Conservation (phyloP, 2,797 vertebrate genomes). For the Numenius phaeopus region DNA sequence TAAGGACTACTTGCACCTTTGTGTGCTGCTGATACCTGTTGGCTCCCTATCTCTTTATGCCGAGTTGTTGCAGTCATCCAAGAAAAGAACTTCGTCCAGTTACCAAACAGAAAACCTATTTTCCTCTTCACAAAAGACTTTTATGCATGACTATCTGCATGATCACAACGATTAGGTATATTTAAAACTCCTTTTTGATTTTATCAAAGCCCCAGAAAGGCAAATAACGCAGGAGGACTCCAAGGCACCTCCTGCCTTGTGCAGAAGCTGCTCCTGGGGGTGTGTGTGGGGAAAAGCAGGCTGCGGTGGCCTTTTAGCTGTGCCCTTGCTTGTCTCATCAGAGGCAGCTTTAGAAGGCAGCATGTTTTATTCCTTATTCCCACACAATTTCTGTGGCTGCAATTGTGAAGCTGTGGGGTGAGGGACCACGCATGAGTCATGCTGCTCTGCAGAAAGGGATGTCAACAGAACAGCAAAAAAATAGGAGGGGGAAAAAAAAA, state of each 20-base stretch:
- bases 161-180: background rate
- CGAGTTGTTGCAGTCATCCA: background rate
- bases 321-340: background rate
- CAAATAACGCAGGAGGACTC: background rate
- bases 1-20: background rate
- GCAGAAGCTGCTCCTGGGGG: background rate
- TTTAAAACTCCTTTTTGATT: background rate
- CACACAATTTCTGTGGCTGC: background rate
- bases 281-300: accelerated
- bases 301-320: background rate
- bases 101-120: background rate
- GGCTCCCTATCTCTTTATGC: background rate
- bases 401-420: background rate
- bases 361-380: background rate
- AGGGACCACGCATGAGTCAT: background rate
- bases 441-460: background rate
- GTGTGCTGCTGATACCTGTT: background rate
- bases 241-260: background rate
- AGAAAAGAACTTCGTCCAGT: background rate
- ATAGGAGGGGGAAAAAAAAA: too few relatives aligned
- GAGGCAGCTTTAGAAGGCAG: background rate
- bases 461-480: background rate
- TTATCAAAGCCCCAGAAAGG: background rate
- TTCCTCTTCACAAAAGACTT: slow-evolving; percentile 2
- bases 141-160: background rate